Conservation (phyloP, 2,888 invertebrate species). For the Vannuccia rotundouncinata region DNA sequence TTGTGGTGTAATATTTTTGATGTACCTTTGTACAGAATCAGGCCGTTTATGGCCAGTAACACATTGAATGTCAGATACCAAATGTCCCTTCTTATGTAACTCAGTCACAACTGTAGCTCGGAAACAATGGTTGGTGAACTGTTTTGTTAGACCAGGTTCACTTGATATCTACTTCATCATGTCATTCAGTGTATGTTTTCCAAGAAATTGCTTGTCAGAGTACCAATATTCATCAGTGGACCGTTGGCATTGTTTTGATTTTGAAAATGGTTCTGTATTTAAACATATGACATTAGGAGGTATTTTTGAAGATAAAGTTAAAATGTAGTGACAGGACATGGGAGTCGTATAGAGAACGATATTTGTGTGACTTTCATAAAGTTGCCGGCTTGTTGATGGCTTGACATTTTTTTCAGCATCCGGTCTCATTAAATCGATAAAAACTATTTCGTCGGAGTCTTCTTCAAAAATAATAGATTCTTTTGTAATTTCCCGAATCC, state of each 20-base stretch:
- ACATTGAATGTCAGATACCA: background rate
- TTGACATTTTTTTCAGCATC: constrained; percentile 8
- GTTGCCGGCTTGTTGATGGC: background rate
- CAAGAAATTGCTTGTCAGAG: background rate
- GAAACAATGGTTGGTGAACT: background rate
- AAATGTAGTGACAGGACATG: background rate
- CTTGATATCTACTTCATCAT: constrained; percentile 1
- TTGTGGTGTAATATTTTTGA: background rate
- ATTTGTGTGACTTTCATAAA: constrained; percentile 4
- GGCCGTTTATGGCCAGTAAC: constrained; percentile 2
- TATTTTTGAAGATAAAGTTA: background rate
- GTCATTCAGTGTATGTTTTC: constrained; percentile 7
- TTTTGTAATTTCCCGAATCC: background rate
- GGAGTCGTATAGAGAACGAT: background rate
- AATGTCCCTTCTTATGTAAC: constrained; percentile 5
- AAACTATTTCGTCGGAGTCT: background rate
- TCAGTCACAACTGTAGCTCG: constrained; percentile 16
- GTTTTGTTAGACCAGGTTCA: background rate
- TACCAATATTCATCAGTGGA: background rate
- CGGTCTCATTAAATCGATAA: background rate
- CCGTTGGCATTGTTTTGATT: background rate
- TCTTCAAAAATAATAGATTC: background rate
- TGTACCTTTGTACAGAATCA: background rate
- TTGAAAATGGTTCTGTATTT: background rate
- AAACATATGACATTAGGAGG: background rate